Conservation (phyloP, 2,888 invertebrate genomes). For the Galerucella calmariensis region DNA sequence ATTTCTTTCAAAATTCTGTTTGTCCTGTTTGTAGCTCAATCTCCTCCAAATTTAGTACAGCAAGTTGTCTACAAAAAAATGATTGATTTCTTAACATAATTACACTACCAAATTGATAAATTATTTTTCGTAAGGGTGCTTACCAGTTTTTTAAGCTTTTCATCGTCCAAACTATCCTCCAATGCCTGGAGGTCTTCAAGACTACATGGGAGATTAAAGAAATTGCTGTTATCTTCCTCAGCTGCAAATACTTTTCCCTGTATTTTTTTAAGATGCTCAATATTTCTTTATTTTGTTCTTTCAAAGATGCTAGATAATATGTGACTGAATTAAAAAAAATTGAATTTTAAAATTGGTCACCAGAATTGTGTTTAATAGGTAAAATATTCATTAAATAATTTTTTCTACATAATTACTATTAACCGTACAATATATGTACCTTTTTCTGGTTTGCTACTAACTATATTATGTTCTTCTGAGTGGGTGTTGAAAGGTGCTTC, state of each 20-base stretch:
- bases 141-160: slow-evolving; percentile 24
- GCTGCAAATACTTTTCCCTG: slow-evolving; percentile 25
- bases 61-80: slow-evolving; percentile 17
- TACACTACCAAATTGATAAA: slow-evolving; percentile 12
- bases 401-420: slow-evolving; percentile 22
- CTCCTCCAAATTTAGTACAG: slow-evolving; percentile 28
- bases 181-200: slow-evolving; percentile 22
- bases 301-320: slow-evolving; percentile 23
- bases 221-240: slow-evolving; percentile 11
- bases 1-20: slow-evolving; percentile 28
- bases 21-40: slow-evolving; percentile 27
- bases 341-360: slow-evolving; percentile 16
- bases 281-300: slow-evolving; percentile 23
- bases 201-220: slow-evolving; percentile 22
- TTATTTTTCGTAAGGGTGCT: slow-evolving; percentile 19
- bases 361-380: slow-evolving; percentile 18
- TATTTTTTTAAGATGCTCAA: slow-evolving; percentile 16
- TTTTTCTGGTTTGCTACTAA: slow-evolving; percentile 27
- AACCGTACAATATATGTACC: slow-evolving; percentile 14
- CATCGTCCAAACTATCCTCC: slow-evolving; percentile 19
- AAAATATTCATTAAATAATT: slow-evolving; percentile 12
- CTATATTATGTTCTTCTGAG: slow-evolving; percentile 20
- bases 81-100: slow-evolving; percentile 3
- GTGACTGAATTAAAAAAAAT: slow-evolving; percentile 27
- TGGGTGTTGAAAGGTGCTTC: slow-evolving; percentile 18